These are phyloP conservation scores for Cephonodes hylas DNA, from an alignment of 2,888 invertebrate genomes.

Conservation along the genomic window DNA sequence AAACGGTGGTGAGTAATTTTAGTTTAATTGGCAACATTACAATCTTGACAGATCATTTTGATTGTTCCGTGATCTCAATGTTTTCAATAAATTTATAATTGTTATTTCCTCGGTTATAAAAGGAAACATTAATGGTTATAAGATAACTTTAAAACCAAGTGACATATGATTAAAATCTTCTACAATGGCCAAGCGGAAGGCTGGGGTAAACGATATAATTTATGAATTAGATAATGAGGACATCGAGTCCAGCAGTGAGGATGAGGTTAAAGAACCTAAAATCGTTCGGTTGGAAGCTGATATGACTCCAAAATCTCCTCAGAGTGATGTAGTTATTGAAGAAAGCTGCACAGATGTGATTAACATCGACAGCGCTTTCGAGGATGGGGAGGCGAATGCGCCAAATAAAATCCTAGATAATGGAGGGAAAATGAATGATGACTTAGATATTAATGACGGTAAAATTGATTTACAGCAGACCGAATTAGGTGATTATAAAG, in stretches of 20 bases:
- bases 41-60: neutral
- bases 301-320: conserved; percentile 24
- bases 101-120: neutral
- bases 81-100: neutral
- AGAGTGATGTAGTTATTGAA: conserved; percentile 30
- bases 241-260: conserved; percentile 68
- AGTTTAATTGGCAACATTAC: neutral
- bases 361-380: conserved; percentile 38
- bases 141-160: neutral
- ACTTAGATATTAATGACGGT: conserved; percentile 30
- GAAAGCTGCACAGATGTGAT: conserved; percentile 37
- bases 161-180: neutral
- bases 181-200: conserved; percentile 71
- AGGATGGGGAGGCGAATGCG: conserved; percentile 31
- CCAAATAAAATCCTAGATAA: conserved; percentile 37
- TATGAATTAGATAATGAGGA: conserved; percentile 78
- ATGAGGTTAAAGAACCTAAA: conserved; percentile 66
- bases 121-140: neutral
- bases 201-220: conserved; percentile 70
- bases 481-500: conserved; percentile 3
- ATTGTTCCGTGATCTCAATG: neutral
- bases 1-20: no score
- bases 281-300: conserved; percentile 45
- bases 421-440: conserved; percentile 67
- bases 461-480: neutral